Conservation (phyloP, 2,888 invertebrate species). For the Myopa tessellatipennis region DNA sequence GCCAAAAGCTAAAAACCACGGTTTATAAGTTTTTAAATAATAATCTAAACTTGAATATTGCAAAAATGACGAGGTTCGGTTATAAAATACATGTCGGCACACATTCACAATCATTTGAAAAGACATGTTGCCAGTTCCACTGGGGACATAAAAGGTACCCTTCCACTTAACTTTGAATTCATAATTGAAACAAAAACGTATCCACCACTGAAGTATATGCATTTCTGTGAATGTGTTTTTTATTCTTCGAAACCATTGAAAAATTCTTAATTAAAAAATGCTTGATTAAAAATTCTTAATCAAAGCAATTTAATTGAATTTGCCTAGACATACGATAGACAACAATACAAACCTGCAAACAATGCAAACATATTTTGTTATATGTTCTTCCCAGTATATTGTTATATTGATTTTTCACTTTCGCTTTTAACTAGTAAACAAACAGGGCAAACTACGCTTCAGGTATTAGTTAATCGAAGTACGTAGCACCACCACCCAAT, state of each 20-base stretch:
- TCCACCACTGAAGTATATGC: too few relatives aligned
- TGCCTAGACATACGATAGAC: neutral
- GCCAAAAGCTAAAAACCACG: too few relatives aligned
- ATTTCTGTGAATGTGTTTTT: too few relatives aligned
- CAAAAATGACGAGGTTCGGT: too few relatives aligned
- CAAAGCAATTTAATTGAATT: neutral
- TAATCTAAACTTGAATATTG: too few relatives aligned
- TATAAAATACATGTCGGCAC: too few relatives aligned
- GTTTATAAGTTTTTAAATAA: too few relatives aligned
- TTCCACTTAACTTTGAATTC: too few relatives aligned
- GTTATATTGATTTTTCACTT: constrained; percentile 35
- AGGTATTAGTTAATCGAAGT: neutral
- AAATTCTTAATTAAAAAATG: neutral
- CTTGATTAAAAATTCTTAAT: neutral
- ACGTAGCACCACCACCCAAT: neutral
- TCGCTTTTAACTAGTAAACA: constrained; percentile 19
- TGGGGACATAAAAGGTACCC: too few relatives aligned
- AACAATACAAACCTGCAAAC: neutral
- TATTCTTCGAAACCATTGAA: neutral
- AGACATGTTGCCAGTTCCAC: too few relatives aligned
- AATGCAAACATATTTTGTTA: neutral
- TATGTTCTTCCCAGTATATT: neutral
- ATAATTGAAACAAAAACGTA: too few relatives aligned
- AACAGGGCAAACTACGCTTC: neutral
- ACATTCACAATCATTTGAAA: too few relatives aligned